Percentiles rank a stretch among this genome's conserved stretches.
These are phyloP conservation scores for Drosophila ohnishii DNA, from an alignment of 1,140 invertebrate genomes.

Conservation along the genomic window DNA sequence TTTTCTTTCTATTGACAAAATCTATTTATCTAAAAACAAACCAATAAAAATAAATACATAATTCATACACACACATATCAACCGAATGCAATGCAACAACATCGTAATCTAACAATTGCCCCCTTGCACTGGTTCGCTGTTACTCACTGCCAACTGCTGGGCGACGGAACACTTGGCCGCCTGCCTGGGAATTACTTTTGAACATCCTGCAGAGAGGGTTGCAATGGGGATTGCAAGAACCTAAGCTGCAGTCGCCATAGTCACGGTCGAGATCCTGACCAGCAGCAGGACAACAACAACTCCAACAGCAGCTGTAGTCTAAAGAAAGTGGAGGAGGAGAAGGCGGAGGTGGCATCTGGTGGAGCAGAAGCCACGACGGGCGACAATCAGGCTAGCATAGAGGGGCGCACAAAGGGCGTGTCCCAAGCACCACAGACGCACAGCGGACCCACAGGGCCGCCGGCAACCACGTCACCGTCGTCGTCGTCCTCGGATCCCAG, in stretches of 20 bases:
- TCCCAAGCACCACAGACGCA: constrained; percentile 71
- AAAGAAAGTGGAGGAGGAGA: constrained; percentile 36
- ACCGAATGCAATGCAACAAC: constrained; percentile 51
- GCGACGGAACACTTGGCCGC: constrained; percentile 67
- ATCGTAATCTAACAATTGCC: constrained; percentile 57
- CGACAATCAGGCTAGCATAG: constrained; percentile 77
- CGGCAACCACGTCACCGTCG: constrained; percentile 11
- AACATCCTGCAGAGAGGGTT: constrained; percentile 45
- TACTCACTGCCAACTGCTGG: constrained; percentile 80
- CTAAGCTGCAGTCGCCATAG: constrained; percentile 66
- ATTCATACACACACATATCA: constrained; percentile 27
- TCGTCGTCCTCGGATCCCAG: background rate
- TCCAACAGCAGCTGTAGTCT: constrained; percentile 58
- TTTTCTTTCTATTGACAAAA: constrained; percentile 68
- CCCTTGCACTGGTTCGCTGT: constrained; percentile 64
- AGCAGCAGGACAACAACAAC: constrained; percentile 67
- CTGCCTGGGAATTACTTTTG: constrained; percentile 23
- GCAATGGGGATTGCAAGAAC: constrained; percentile 73
- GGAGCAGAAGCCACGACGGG: constrained; percentile 9
- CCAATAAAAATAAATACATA: constrained; percentile 44
- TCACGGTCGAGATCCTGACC: constrained; percentile 37
- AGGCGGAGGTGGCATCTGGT: constrained; percentile 5
- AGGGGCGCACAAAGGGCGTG: constrained; percentile 70
- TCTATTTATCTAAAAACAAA: constrained; percentile 48
- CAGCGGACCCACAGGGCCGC: constrained; percentile 78